Percentiles rank a stretch among this genome's conserved stretches.
Conservation (phyloP, 1,140 invertebrate genomes). For the Orius insidiosus region DNA sequence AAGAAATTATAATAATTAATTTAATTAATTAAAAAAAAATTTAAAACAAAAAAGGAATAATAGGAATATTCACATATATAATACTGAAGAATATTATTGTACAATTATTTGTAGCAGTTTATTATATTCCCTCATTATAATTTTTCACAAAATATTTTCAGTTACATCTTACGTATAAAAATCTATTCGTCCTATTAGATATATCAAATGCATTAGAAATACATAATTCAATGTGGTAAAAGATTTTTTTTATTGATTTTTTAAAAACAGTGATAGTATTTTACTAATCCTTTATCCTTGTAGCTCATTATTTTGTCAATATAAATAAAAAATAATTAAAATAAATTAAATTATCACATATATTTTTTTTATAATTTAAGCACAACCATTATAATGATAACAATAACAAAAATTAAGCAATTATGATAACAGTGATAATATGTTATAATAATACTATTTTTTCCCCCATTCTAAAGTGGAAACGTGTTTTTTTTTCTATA, state of each 20-base stretch:
- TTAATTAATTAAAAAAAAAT: too few relatives aligned
- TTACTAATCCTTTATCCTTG: conserved; percentile 6
- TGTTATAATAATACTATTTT: conserved; percentile 6
- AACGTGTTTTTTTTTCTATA: conserved; percentile 1
- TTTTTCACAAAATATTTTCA: conserved; percentile 13
- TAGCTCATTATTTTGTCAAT: conserved; percentile 2
- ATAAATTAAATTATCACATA: conserved; percentile 11
- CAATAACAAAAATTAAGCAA: conserved; percentile 6
- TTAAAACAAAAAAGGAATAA: neutral
- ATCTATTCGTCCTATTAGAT: conserved; percentile 10
- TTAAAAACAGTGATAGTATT: conserved; percentile 11
- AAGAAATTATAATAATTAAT: too few relatives aligned
- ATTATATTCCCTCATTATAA: conserved; percentile 4
- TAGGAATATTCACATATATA: conserved; percentile 5
- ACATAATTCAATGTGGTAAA: conserved; percentile 10
- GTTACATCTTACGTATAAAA: conserved; percentile 13
- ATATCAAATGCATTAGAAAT: conserved; percentile 13
- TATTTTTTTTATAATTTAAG: conserved; percentile 9
- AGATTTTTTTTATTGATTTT: neutral
- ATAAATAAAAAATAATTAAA: conserved; percentile 5
- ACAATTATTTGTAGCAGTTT: conserved; percentile 10
- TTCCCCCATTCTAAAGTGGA: too few relatives aligned
- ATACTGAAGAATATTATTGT: conserved; percentile 12
- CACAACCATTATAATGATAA: conserved; percentile 11
- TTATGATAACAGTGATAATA: conserved; percentile 9